Base-by-base conservation (phyloP, 2,888 invertebrate genomes). In the Drosophila sordidula region DNA sequence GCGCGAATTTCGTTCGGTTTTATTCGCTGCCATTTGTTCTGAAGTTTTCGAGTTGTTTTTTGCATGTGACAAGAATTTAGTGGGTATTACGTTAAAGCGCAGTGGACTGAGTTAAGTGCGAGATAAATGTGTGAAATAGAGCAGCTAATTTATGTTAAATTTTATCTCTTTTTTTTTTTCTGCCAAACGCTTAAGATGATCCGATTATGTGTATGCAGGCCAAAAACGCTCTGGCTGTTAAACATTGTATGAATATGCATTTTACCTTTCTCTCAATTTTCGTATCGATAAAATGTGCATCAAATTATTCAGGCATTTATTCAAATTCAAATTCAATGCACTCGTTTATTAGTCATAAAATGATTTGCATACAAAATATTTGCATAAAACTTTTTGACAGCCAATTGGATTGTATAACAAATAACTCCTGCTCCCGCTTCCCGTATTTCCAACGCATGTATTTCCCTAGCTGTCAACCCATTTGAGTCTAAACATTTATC, bases 11-110 rank as follows among this genome's bases (percentile, higher is more conserved):
- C 49, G 16, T 52, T 47, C 18, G 42, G 39, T 50, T 55, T 56
- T 70, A 47, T 51, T 18, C 18, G 4, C 49, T 11, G 49, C 26
- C 47, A 70, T 67, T 67, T 67, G 50, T 67, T 57, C 11, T 29
- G 36, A 26, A 44, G 26, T 29, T 46, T 63, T 70, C 22, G 46
- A 62, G 68, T 73, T 72, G 26, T 73, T 59, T 57, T 67, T 54
- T 73, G 57, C 61, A 55, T 73, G 36, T 46, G 68, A 57, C 71
- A 72, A 54, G 50, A 68, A 62, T 68, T 72, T 73, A 62, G 74
- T 58, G 45, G 11, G 26, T 16, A 34, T 51, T 51, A 45, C 38
- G 26, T 44, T 34, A 14, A 5, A 26, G 26, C 34, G 32, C 29
- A 45, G 25, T 55, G 49, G 34, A 38, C 49, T 14, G 26, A 54